Conservation (phyloP, 1,140 invertebrate species). For the Eueides isabella region DNA sequence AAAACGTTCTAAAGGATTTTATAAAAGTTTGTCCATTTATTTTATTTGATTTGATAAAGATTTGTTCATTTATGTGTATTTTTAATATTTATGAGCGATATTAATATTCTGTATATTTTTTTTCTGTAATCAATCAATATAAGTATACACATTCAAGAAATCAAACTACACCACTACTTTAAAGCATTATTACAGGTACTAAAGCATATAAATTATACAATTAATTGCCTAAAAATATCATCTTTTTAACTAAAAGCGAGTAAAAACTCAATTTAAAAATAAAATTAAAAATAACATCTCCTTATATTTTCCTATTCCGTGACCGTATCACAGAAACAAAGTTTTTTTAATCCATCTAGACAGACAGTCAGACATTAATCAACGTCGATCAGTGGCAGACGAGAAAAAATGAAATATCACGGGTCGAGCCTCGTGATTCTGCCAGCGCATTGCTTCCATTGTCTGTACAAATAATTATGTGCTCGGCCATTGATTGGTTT, state of each 20-base stretch:
- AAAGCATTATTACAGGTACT: no score
- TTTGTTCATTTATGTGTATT: no score
- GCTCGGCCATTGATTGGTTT: conserved; percentile 35
- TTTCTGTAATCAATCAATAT: no score
- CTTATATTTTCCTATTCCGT: conserved; percentile 42
- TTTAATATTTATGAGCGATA: no score
- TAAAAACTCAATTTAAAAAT: neutral
- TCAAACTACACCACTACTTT: no score
- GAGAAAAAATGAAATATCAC: conserved; percentile 51
- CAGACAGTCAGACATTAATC: conserved; percentile 78
- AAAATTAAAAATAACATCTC: conserved; percentile 30
- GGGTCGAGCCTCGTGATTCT: neutral
- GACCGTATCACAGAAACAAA: conserved; percentile 68
- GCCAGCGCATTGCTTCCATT: conserved; percentile 24
- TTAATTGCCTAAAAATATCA: no score
- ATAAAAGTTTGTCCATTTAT: no score
- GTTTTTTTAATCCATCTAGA: conserved; percentile 74
- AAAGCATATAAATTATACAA: no score
- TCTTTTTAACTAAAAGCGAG: neutral
- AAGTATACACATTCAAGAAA: no score
- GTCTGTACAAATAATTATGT: conserved; percentile 36
- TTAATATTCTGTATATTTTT: no score
- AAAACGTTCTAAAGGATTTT: no score
- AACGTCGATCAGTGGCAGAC: conserved; percentile 73
- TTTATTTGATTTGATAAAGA: no score